Conservation (phyloP, 2,797 vertebrate species). For the Cuculus canorus region DNA sequence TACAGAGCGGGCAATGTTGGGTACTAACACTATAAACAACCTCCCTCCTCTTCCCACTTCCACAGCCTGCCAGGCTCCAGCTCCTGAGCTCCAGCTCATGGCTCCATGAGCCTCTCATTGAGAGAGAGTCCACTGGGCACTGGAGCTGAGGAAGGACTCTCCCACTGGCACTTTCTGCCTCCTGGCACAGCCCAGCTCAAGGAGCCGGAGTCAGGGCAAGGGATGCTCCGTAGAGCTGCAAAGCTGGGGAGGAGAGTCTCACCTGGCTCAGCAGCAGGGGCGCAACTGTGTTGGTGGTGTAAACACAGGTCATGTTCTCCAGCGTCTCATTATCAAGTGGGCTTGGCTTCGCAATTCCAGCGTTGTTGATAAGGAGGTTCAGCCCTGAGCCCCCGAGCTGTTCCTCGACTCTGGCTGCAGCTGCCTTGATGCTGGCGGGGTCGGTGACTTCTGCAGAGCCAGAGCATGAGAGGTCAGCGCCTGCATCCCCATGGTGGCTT, state of each 20-base stretch:
- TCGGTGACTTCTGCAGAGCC: not conserved
- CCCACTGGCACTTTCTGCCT: not conserved
- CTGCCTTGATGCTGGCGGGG: not conserved
- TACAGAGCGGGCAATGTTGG: rapidly evolving
- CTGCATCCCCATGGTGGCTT: rapidly evolving
- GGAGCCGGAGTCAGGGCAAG: not conserved
- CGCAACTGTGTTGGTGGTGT: conserved; percentile 9
- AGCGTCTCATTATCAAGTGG: not conserved
- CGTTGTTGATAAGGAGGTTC: conserved; percentile 39
- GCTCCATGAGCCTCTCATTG: not conserved
- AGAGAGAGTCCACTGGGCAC: too few relatives aligned
- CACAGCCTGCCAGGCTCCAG: not conserved
- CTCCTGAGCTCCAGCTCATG: rapidly evolving
- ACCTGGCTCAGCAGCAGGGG: conserved; percentile 56
- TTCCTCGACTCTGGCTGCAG: not conserved
- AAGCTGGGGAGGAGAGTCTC: not conserved
- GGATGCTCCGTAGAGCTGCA: too few relatives aligned
- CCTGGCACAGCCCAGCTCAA: not conserved
- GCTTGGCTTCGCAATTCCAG: not conserved
- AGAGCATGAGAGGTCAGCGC: not conserved
- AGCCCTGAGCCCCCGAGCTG: not conserved
- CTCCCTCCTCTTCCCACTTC: not conserved
- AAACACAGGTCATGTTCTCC: not conserved
- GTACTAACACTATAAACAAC: not conserved
- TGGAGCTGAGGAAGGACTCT: not conserved